Evolutionary conservation across 2,113 vertebrate genomes (phyloP), one percentile per base, ranked within the genome.

Genomic region (Hippocampus comes): DNA sequence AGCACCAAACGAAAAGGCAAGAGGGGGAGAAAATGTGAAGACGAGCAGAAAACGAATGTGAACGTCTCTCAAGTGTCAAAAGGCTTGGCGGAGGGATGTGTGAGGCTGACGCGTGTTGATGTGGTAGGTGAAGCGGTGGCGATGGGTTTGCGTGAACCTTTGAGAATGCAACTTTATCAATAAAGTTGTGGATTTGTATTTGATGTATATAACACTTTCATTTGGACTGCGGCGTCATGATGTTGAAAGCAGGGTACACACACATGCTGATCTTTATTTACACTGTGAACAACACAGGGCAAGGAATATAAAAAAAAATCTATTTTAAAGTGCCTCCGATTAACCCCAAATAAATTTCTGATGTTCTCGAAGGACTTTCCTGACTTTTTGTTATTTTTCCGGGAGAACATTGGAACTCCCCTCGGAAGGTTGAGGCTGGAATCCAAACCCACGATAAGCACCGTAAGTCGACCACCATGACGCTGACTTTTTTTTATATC

Each of bases 121-220:
- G 75, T 81, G 56, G 75, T 77, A 75, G 75, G 70, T 64, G 70
- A 75, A 72, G 74, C 75, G 64, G 30, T 73, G 76, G 71, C 79
- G 84, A 56, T 56, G 78, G 51, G 51, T 77, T 74, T 80, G 69
- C 63, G 63, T 82, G 82, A 69, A 87, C 79, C 56, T 75, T 82
- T 80, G 70, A 81, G 48, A 86, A 84, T 76, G 67, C 79, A 88
- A 81, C 48, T 78, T 84, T 78, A 83, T 82, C 72, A 92, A 90
- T 88, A 89, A 92, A 91, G 56, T 82, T 34, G 59, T 18, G 34
- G 30, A 86, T 84, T 86, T 79, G 25, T 76, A 79, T 78, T 70
- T 65, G 68, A n/a, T 41, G 20, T 3, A 2, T 3, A 2, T 9
- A 9, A 38, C 9, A 12, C 38, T 42, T 60, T 60, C 1, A 42